Conservation (phyloP, 1,140 invertebrate genomes). For the Globodera rostochiensis region DNA sequence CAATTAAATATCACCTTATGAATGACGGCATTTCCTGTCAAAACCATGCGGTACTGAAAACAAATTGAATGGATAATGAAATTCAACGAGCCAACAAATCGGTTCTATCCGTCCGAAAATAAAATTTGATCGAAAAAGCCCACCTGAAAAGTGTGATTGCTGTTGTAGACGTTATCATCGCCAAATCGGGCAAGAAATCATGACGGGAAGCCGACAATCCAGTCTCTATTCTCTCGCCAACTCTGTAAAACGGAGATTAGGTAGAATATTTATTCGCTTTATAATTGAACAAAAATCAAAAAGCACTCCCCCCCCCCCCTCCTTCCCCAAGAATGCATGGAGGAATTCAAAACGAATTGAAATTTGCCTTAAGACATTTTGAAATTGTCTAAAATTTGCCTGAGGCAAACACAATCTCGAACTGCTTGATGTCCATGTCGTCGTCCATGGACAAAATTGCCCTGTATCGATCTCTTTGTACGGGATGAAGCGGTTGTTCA, state of each 20-base stretch:
- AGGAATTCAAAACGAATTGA: background rate
- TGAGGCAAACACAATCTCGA: slow-evolving; percentile 97
- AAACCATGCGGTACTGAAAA: slow-evolving; percentile 83
- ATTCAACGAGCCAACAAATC: background rate
- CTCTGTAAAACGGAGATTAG: slow-evolving; percentile 7
- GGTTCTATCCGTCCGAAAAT: background rate
- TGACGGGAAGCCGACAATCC: slow-evolving; percentile 96
- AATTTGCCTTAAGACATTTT: background rate
- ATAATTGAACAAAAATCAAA: too few species aligned
- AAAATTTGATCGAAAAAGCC: background rate
- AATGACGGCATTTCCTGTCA: slow-evolving; percentile 93
- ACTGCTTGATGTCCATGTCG: slow-evolving; percentile 92
- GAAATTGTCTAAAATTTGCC: slow-evolving; percentile 71
- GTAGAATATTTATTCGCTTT: background rate
- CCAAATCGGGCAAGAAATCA: slow-evolving; percentile 91
- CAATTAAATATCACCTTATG: slow-evolving; percentile 74
- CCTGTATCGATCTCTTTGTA: slow-evolving; percentile 91
- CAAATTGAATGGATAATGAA: background rate
- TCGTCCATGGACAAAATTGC: slow-evolving; percentile 95
- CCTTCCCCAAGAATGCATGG: background rate
- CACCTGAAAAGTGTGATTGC: slow-evolving; percentile 93
- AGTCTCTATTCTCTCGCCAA: slow-evolving; percentile 89
- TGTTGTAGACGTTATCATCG: slow-evolving; percentile 84
- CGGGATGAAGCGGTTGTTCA: slow-evolving; percentile 96
- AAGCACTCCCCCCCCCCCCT: too few species aligned